Percentiles rank a stretch among this genome's conserved stretches.
These are phyloP conservation scores for Laothoe populi DNA, from an alignment of 2,888 invertebrate species.

Conservation along the genomic window DNA sequence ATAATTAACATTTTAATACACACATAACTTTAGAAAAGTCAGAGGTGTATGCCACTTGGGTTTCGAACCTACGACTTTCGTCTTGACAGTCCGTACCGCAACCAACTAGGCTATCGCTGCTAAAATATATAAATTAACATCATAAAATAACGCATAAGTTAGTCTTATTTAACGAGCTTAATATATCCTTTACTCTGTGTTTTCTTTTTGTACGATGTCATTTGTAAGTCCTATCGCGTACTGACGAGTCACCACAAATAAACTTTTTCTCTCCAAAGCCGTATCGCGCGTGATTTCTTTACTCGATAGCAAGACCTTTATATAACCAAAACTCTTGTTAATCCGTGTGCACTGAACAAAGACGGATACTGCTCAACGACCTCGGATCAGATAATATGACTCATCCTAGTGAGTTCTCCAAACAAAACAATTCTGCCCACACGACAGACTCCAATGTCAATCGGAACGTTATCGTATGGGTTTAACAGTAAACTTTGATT, in stretches of 20 bases:
- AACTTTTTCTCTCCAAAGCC: conserved; percentile 38
- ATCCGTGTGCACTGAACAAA: conserved; percentile 46
- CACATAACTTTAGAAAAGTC: too few relatives aligned
- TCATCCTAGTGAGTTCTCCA: conserved; percentile 56
- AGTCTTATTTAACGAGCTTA: background rate
- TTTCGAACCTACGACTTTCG: too few relatives aligned
- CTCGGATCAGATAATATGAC: conserved; percentile 69
- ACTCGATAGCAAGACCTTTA: conserved; percentile 33
- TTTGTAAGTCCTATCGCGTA: conserved; percentile 18
- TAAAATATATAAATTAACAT: too few relatives aligned
- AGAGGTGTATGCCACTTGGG: too few relatives aligned
- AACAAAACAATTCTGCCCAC: conserved; percentile 53
- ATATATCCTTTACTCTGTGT: background rate
- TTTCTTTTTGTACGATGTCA: conserved; percentile 8
- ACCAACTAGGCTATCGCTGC: too few relatives aligned
- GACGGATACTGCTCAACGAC: conserved; percentile 66
- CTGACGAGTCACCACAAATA: conserved; percentile 3
- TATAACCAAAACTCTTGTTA: conserved; percentile 32
- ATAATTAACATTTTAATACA: too few relatives aligned
- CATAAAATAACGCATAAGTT: background rate
- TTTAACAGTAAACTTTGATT: conserved; percentile 2
- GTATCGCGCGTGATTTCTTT: conserved; percentile 43
- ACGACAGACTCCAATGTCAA: conserved; percentile 45
- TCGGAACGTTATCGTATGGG: conserved; percentile 37
- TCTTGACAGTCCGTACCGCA: too few relatives aligned